Evolutionary conservation across 2,113 vertebrate genomes (phyloP).

Genomic region (Microtus ochrogaster): DNA sequence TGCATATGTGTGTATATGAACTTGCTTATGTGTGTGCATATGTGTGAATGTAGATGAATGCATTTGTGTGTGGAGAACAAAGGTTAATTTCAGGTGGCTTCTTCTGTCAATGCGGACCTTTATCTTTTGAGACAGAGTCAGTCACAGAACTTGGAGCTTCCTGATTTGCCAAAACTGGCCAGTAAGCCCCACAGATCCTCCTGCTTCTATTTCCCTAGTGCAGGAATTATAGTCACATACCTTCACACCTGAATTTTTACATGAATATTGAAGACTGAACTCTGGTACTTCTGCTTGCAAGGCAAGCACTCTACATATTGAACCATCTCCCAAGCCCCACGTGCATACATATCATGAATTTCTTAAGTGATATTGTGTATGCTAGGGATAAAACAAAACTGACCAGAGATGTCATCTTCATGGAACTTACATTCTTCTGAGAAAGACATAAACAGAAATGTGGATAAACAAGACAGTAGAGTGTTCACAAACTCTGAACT

Average conservation of each 20-base stretch:
- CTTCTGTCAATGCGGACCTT: not conserved
- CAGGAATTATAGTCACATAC: not conserved
- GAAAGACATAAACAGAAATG: not conserved
- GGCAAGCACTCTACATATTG: not conserved
- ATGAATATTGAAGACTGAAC: not conserved
- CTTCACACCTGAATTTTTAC: no score
- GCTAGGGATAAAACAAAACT: not conserved
- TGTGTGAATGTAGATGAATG: not conserved
- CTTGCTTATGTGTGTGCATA: not conserved
- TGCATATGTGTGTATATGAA: not conserved
- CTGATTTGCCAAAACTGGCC: not conserved
- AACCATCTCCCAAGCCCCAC: not conserved
- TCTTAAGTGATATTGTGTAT: fast-evolving
- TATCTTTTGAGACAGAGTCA: not conserved
- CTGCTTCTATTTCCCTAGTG: no score
- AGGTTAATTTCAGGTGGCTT: not conserved
- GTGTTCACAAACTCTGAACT: not conserved
- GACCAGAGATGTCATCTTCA: not conserved
- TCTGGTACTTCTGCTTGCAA: not conserved
- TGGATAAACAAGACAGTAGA: not conserved
- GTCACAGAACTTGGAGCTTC: not conserved
- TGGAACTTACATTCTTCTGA: not conserved
- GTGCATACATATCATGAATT: no score
- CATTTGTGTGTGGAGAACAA: not conserved
- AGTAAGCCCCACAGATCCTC: not conserved